These are phyloP conservation scores for Oreochromis grahami DNA, from an alignment of 2,797 vertebrate genomes.

Conservation along the genomic window DNA sequence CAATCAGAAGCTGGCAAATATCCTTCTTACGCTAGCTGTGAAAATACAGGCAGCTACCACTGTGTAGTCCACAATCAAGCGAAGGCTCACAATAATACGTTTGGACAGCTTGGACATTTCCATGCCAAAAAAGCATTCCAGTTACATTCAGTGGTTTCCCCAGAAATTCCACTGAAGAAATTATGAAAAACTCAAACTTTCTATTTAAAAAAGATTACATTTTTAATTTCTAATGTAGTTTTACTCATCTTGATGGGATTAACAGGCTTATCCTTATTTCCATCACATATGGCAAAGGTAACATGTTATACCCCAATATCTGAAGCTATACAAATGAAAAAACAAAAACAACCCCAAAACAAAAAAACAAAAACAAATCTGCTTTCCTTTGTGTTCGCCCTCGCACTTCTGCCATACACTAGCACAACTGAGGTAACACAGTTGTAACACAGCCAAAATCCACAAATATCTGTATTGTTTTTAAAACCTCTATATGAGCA, in stretches of 20 bases:
- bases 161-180: neutral
- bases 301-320: slow-evolving; percentile 1
- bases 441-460: slow-evolving; percentile 13
- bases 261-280: neutral
- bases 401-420: slow-evolving; percentile 1
- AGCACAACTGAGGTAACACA: slow-evolving; percentile 8
- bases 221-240: neutral
- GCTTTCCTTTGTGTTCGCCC: neutral
- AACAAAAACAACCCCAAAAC: neutral
- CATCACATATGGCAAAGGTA: neutral
- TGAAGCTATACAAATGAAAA: slow-evolving; percentile 14
- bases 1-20: neutral
- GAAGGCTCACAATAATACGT: neutral
- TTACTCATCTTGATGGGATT: neutral
- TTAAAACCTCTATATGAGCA: neutral
- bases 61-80: neutral
- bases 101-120: neutral
- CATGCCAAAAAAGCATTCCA: neutral
- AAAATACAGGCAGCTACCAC: neutral
- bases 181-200: neutral
- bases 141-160: neutral
- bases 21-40: neutral
- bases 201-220: neutral
- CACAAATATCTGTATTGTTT: slow-evolving; percentile 33
- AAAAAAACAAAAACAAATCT: neutral